A percentile compares a stretch with the other conserved stretches of the same genome.
Conservation (phyloP, 2,888 invertebrate species). For the Morinoia aosen region DNA sequence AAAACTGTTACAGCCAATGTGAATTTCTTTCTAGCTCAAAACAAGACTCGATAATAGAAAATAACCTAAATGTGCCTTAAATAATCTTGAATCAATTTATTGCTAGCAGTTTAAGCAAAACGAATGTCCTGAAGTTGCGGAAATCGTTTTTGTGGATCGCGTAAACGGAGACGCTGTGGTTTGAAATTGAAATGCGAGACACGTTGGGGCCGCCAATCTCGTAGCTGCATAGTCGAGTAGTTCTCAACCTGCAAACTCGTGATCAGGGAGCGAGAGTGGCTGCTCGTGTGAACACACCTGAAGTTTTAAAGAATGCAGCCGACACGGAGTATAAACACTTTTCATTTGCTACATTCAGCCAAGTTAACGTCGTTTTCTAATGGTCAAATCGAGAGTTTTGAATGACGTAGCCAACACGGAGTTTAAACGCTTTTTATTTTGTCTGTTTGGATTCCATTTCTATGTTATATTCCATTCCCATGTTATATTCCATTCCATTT, state of each 20-base stretch:
- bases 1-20: too few species aligned
- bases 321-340: background rate
- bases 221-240: background rate
- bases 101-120: background rate
- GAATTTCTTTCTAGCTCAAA: too few species aligned
- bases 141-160: background rate
- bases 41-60: background rate
- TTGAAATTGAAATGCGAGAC: background rate
- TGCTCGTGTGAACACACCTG: background rate
- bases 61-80: background rate
- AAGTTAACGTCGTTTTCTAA: background rate
- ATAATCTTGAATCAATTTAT: background rate
- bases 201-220: slow-evolving; percentile 10
- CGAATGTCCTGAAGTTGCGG: background rate
- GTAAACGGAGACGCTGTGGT: background rate
- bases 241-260: slow-evolving; percentile 1
- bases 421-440: too few species aligned
- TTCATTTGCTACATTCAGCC: background rate
- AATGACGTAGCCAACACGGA: too few species aligned
- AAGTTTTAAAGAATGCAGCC: background rate
- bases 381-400: too few species aligned
- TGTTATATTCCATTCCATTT: too few species aligned
- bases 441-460: too few species aligned
- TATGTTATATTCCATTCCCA: too few species aligned
- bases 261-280: background rate